Evolutionary conservation across 2,113 vertebrate genomes (phyloP).

Genomic region (Tetraodon nigroviridis): DNA sequence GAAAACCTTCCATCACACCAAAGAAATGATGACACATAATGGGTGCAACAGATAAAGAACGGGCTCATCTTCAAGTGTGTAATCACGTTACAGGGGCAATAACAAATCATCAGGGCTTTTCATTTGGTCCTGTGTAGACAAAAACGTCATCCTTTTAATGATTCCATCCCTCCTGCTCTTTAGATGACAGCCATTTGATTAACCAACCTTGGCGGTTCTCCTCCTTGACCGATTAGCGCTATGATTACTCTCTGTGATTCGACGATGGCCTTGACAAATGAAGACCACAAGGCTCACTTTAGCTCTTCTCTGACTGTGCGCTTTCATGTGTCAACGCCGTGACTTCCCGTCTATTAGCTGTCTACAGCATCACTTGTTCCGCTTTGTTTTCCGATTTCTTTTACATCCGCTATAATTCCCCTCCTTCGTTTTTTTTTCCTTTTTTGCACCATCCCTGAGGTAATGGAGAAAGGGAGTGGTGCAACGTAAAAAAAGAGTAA

Average conservation of each 20-base stretch:
- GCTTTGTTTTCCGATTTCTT: conserved; percentile 16
- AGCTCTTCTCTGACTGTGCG: conserved; percentile 12
- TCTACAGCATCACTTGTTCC: conserved; percentile 30
- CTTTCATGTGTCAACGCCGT: conserved; percentile 2
- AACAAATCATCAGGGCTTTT: no score
- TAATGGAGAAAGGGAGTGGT: conserved; percentile 39
- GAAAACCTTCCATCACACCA: no score
- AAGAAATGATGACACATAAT: no score
- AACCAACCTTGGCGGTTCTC: conserved; percentile 9
- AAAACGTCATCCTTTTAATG: no score
- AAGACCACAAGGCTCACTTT: conserved; percentile 12
- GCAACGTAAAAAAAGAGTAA: conserved; percentile 23
- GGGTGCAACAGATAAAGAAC: no score
- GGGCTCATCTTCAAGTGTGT: no score
- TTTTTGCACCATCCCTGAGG: conserved; percentile 45
- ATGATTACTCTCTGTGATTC: conserved; percentile 8
- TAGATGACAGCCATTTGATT: conserved; percentile 36
- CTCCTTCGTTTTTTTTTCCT: conserved; percentile 8
- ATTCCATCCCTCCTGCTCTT: not conserved
- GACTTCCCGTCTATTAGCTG: conserved; percentile 10
- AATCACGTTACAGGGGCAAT: no score
- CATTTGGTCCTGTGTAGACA: no score
- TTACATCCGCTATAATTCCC: conserved; percentile 12
- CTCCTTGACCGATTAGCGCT: conserved; percentile 8
- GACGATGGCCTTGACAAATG: conserved; percentile 5